These are phyloP conservation scores for Ictalurus punctatus DNA, from an alignment of 2,113 vertebrate genomes.

Conservation along the genomic window DNA sequence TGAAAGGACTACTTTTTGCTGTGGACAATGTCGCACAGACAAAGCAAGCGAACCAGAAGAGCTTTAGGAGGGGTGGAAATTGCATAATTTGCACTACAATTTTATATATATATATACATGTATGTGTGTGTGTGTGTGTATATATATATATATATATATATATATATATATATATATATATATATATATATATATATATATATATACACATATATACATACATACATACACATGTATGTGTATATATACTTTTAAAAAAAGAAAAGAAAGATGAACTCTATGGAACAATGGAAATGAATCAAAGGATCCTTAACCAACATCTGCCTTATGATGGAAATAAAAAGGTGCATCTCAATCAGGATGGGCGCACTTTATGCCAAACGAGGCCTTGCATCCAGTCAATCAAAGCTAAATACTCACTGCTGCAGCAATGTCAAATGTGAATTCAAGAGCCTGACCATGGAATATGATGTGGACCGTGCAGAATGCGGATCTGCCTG, in stretches of 20 bases:
- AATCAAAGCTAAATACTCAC: conserved; percentile 12
- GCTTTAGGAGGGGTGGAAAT: conserved; percentile 51
- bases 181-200: conserved; percentile 51
- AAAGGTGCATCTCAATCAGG: conserved; percentile 37
- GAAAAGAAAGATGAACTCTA: conserved; percentile 30
- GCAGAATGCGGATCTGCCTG: conserved; percentile 9
- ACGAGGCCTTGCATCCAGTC: conserved; percentile 25
- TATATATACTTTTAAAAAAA: conserved; percentile 48
- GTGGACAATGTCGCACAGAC: conserved; percentile 49
- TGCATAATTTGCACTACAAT: conserved; percentile 74
- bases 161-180: conserved; percentile 45
- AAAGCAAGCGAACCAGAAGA: conserved; percentile 48
- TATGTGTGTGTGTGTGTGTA: too few species aligned
- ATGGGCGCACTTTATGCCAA: conserved; percentile 4
- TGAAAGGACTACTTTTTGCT: conserved; percentile 49
- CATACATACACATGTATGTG: conserved; percentile 19
- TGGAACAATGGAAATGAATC: conserved; percentile 42
- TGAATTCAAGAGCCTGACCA: background rate
- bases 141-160: conserved; percentile 48
- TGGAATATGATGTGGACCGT: conserved; percentile 23
- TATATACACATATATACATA: conserved; percentile 49
- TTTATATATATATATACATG: conserved; percentile 47
- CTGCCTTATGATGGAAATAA: conserved; percentile 56
- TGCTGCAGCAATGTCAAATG: background rate
- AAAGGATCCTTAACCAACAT: conserved; percentile 48